Percentiles rank a stretch among this genome's conserved stretches.
Conservation (phyloP, 92 coral and sea anemone genomes). For the Hydrozoanthus gracilis region DNA sequence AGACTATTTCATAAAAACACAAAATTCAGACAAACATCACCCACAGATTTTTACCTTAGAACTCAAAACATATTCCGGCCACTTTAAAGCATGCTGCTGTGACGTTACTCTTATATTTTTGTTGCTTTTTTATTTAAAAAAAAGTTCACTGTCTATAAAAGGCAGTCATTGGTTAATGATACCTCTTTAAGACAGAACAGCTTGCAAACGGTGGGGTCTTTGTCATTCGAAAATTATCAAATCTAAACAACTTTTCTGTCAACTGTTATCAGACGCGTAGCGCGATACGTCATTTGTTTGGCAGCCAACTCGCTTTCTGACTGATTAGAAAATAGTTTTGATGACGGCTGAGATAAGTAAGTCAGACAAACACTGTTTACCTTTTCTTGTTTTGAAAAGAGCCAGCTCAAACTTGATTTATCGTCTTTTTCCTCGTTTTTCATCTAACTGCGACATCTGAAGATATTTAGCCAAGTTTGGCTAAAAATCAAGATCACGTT, state of each 20-base stretch:
- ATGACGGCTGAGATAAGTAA: conserved; percentile 33
- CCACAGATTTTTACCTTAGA: no score
- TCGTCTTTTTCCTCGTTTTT: neutral
- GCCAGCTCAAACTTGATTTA: neutral
- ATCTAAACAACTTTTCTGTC: conserved; percentile 4
- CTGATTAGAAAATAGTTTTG: conserved; percentile 23
- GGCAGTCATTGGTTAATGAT: neutral
- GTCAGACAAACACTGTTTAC: conserved; percentile 18
- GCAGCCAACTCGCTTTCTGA: conserved; percentile 1
- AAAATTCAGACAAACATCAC: no score
- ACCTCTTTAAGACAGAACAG: neutral
- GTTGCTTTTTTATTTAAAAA: neutral
- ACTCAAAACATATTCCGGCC: no score
- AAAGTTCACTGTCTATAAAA: neutral
- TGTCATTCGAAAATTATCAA: neutral
- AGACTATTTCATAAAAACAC: no score
- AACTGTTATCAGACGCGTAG: neutral
- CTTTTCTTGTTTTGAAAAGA: conserved; percentile 17
- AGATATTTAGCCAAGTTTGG: neutral
- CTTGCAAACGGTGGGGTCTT: neutral
- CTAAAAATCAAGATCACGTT: neutral
- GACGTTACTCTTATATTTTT: neutral
- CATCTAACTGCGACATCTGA: neutral
- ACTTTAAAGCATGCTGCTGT: no score
- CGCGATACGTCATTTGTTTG: conserved; percentile 12